Base-by-base conservation (phyloP, 2,113 vertebrate species). In the Alosa alosa region DNA sequence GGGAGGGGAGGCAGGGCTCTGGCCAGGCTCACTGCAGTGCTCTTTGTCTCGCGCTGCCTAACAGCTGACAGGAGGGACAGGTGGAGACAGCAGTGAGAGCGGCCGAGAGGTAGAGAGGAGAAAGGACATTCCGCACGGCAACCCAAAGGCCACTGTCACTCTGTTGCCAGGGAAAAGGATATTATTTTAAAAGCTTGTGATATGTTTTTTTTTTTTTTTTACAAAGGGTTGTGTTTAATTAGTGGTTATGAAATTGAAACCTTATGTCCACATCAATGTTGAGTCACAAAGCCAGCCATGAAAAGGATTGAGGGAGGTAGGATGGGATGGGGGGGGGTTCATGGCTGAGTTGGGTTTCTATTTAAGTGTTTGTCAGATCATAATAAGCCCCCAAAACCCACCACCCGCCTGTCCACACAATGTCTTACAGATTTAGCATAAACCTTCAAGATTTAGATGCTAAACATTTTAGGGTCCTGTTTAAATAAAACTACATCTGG, bases 1-100 rank as follows among this genome's bases (percentile, higher is more conserved):
- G 31, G 31, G 31, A 31, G 31, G 31, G 82, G 36, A 44, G 10
- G 55, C 64, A 18, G 64, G 47, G 25, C 11, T 83, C 36, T 4
- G 11, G 72, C 82, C 81, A 44, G 75, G 8, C 49, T 87, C 72
- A 46, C 86, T 49, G 86, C 41, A n/a, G n/a, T 5, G 72, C 47
- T 41, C 84, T 81, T 78, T 50, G 47, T 49, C 25, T 72, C 82
- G 49, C 64, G 82, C 45, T 85, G 84, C 25, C 17, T 41, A 78
- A 52, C 52, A 82, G 86, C 44, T 81, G 68, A 84, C 13, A 41
- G 81, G 52, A 17, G 52, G 82, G 15, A 49, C 45, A 15, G 72
- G 5, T 44, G 81, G 50, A 44, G 41, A 57, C 41, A 82, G 81
- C 31, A 45, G 44, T 15, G 45, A 25, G 81, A 17, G 47, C 11